phyloP scores from a whole-genome alignment of 2,888 invertebrate genomes.

The Urechis unicinctus region DNA sequence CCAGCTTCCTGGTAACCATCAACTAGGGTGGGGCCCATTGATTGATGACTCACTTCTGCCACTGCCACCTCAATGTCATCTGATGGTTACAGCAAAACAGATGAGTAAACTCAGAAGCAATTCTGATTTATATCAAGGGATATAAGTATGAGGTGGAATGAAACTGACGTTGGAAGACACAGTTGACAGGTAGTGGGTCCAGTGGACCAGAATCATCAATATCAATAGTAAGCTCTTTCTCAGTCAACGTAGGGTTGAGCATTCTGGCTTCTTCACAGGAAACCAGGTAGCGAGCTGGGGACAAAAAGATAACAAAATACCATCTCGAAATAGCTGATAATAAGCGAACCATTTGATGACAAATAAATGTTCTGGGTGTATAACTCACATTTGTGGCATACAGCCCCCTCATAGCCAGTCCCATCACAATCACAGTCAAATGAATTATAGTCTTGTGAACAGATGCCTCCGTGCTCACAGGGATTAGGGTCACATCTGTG shows the following conservation, averaged over 20 bases:
- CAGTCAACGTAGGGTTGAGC: conserved; percentile 19
- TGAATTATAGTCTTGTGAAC: conserved; percentile 43
- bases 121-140: background rate
- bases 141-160: background rate
- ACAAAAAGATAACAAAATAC: background rate
- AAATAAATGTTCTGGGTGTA: background rate
- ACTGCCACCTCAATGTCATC: conserved; percentile 56
- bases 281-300: conserved; percentile 66
- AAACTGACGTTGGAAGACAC: conserved; percentile 53
- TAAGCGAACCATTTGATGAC: too few relatives aligned
- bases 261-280: conserved; percentile 64
- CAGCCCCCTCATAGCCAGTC: conserved; percentile 90
- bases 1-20: conserved; percentile 91
- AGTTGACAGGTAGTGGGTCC: conserved; percentile 81
- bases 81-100: background rate
- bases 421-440: conserved; percentile 83
- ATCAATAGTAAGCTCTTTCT: conserved; percentile 66
- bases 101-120: background rate
- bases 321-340: background rate
- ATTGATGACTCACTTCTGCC: conserved; percentile 64
- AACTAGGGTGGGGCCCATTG: conserved; percentile 72
- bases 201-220: conserved; percentile 94
- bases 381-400: conserved; percentile 81
- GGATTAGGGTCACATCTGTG: conserved; percentile 85
- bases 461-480: conserved; percentile 75